Base-by-base conservation (phyloP, 1,140 invertebrate genomes). In the Sycobia sp. region DNA sequence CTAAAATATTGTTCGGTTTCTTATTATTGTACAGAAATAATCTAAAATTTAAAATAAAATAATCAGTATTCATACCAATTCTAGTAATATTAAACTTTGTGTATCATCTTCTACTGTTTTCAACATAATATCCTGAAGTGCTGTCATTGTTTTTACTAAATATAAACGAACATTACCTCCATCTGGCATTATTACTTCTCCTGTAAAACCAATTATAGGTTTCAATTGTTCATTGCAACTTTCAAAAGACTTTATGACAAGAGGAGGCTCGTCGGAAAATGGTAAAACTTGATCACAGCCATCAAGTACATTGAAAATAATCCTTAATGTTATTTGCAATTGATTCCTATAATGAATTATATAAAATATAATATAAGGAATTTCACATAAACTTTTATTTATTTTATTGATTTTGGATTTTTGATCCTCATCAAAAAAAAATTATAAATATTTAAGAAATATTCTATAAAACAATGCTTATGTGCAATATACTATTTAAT, bases 21-120 rank as follows among this genome's bases (percentile, higher is more conserved):
- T 23, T 13, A 29, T 29, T 5, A 14, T 16, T 4, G n/a, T n/a
- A n/a, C n/a, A 32, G 29, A 32, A 32, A 32, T 32, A 32, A 11
- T 32, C 11, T 32, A 32, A 32, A 7, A 32, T 32, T 11, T 32
- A 11, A 7, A 7, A 32, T 32, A 7, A 32, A 32, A n/a, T n/a
- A n/a, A n/a, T n/a, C n/a, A n/a, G n/a, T n/a, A n/a, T n/a, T 4
- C 25, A 4, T 43, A 62, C 60, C n/a, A 34, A 62, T 32, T 58
- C 11, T 11, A 59, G 41, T 29, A 68, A 47, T 13, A 41, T 82
- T 23, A 92, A 82, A 62, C 89, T 87, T 69, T 90, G 90, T 0
- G 89, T 92, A 74, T 94, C 90, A 74, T 93, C 91, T 75, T 90
- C 88, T 56, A 81, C 79, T 44, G 82, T 79, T 36, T 82, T 76